phyloP scores from a whole-genome alignment of 2,113 vertebrate genomes.

The Nannobrachium achirus region DNA sequence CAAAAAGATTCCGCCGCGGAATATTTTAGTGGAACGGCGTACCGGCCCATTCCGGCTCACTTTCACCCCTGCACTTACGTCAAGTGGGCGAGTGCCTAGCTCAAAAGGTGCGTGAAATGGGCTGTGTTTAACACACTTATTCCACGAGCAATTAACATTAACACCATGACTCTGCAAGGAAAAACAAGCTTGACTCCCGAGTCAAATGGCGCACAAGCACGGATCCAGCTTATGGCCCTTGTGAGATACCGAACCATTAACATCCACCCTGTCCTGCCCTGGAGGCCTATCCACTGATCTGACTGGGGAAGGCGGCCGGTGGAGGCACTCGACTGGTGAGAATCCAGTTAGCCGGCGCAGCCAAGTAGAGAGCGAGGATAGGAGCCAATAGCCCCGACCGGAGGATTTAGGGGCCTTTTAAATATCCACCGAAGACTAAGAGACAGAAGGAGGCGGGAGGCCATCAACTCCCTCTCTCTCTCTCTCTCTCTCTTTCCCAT shows the following conservation, averaged over 20 bases:
- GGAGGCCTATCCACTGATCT: conserved; percentile 48
- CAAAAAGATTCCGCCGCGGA: no score
- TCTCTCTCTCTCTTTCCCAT: conserved; percentile 31
- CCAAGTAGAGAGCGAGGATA: conserved; percentile 45
- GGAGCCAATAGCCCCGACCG: conserved; percentile 54
- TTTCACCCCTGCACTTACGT: no score
- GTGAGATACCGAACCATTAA: conserved; percentile 42
- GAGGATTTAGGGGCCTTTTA: conserved; percentile 53
- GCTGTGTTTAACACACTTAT: conserved; percentile 45
- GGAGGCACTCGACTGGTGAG: conserved; percentile 53
- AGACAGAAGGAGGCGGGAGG: conserved; percentile 15
- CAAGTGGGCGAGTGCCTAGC: no score
- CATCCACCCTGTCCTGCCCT: conserved; percentile 41
- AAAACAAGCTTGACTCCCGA: conserved; percentile 46
- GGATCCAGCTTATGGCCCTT: conserved; percentile 33
- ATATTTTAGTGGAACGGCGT: no score
- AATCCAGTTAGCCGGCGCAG: conserved; percentile 53
- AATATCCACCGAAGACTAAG: conserved; percentile 55
- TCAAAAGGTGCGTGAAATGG: no score
- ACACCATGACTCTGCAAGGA: conserved; percentile 55
- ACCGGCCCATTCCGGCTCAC: no score
- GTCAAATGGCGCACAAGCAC: conserved; percentile 13
- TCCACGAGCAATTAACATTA: conserved; percentile 69
- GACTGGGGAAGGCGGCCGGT: conserved; percentile 40
- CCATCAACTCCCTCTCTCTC: conserved; percentile 40